These are phyloP conservation scores for Diplodus puntazzo DNA, from an alignment of 2,797 vertebrate species.

Conservation along the genomic window DNA sequence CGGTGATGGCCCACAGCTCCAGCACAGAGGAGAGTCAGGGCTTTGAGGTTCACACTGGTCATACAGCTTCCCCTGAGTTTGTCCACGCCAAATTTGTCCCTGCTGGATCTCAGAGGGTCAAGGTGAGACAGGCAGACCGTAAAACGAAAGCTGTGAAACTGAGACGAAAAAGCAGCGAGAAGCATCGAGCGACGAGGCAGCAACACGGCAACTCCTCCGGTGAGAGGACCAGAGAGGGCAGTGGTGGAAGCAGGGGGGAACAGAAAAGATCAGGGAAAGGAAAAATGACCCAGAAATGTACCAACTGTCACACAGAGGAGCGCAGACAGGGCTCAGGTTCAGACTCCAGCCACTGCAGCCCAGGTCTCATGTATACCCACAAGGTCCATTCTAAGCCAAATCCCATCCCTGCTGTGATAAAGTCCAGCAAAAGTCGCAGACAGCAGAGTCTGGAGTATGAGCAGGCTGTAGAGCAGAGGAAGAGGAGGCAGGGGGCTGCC, in stretches of 20 bases:
- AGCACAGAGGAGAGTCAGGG: constrained; percentile 70
- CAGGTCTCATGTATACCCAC: constrained; percentile 65
- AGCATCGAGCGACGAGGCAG: constrained; percentile 76
- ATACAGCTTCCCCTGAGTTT: constrained; percentile 74
- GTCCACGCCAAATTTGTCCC: constrained; percentile 88
- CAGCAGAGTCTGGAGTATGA: constrained; percentile 68
- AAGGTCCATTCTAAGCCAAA: constrained; percentile 72
- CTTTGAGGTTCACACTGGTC: constrained; percentile 57
- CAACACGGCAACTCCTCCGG: constrained; percentile 73
- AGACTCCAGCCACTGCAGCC: constrained; percentile 87
- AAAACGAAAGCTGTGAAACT: constrained; percentile 88
- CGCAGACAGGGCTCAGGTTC: constrained; percentile 86
- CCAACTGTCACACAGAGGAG: constrained; percentile 71
- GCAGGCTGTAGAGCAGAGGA: constrained; percentile 69
- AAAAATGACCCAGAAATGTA: constrained; percentile 56
- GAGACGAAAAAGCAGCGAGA: constrained; percentile 85
- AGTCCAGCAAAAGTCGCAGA: constrained; percentile 72
- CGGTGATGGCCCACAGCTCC: constrained; percentile 52
- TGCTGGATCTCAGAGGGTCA: constrained; percentile 84
- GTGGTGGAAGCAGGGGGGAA: constrained; percentile 62
- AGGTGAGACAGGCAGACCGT: constrained; percentile 85
- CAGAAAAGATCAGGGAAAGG: constrained; percentile 63
- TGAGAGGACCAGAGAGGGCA: constrained; percentile 78
- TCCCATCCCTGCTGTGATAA: constrained; percentile 59
- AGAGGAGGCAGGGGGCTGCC: constrained; percentile 83